Evolutionary conservation across 2,888 invertebrate species (phyloP), one percentile per base, ranked within the genome.

Genomic region (Rhagium mordax): DNA sequence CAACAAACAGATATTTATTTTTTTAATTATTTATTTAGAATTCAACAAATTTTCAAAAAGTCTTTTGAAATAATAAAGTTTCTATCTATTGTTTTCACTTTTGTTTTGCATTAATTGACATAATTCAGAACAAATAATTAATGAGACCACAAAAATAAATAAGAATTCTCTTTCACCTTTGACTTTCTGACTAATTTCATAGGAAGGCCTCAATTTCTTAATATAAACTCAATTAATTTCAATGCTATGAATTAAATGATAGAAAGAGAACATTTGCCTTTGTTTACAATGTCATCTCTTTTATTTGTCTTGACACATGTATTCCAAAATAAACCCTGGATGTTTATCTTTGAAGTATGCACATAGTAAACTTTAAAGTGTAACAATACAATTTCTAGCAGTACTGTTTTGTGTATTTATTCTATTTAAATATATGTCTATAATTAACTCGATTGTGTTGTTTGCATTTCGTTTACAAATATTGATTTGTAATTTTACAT

Each of bases 251-350:
- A 27, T 24, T 41, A 41, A 41, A 41, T 4, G 41, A n/a, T 15
- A 41, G 41, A 41, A 41, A 41, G 41, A 18, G 15, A 41, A 60
- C 59, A 33, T 60, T 60, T 60, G 59, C 18, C 59, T 60, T 60
- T 33, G 33, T 60, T 60, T 60, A 41, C 33, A 41, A 41, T 60
- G 59, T 13, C 59, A 60, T 60, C 55, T 41, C 51, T 8, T 60
- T 60, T 60, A 60, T 60, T 60, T 60, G 59, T 60, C 59, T 60
- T 60, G 59, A 60, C 59, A 60, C 59, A 47, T 61, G 47, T n/a
- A 61, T 20, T 47, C 10, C 61, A 16, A 61, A 61, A 61, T 47
- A 61, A 61, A 61, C 61, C 24, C 18, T 47, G n/a, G n/a, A 29
- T 61, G 61, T 61, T 61, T 61, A 47, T 24, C 20, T 21, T 61